Evolutionary conservation across 2,113 vertebrate species (phyloP).

Genomic region (Ochotona curzoniae): DNA sequence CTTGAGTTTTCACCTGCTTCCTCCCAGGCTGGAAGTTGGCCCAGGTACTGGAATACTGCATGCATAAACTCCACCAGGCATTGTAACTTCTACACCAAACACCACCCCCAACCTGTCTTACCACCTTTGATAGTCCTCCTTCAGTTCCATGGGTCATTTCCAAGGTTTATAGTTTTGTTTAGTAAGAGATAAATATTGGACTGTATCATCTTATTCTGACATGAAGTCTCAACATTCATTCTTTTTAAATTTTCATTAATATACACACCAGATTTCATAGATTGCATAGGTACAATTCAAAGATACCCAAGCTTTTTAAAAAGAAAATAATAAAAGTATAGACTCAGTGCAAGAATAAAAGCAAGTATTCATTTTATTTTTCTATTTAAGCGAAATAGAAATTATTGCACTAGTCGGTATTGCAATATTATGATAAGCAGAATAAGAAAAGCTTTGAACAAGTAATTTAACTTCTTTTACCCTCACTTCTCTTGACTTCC

Average conservation of each 20-base stretch:
- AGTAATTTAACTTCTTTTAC: neutral
- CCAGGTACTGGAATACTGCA: too few species aligned
- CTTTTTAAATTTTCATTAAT: neutral
- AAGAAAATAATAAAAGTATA: neutral
- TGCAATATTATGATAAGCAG: neutral
- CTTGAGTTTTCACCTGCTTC: too few species aligned
- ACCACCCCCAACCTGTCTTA: neutral
- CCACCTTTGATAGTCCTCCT: neutral
- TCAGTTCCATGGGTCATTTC: neutral
- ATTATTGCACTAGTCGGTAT: neutral
- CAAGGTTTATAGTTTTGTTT: constrained; percentile 4
- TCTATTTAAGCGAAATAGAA: constrained; percentile 1
- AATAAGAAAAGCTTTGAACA: neutral
- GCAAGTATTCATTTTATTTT: constrained; percentile 5
- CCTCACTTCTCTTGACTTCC: neutral
- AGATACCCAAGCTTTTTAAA: neutral
- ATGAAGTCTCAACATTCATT: constrained; percentile 7
- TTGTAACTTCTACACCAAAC: neutral
- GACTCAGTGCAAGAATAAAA: neutral
- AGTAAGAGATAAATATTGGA: neutral
- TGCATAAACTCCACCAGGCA: too few species aligned
- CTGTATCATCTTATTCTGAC: neutral
- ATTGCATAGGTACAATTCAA: too few species aligned
- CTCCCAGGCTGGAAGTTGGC: too few species aligned
- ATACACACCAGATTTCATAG: too few species aligned